Evolutionary conservation across 2,888 invertebrate species (phyloP).

Genomic region (Apotomis capreana): DNA sequence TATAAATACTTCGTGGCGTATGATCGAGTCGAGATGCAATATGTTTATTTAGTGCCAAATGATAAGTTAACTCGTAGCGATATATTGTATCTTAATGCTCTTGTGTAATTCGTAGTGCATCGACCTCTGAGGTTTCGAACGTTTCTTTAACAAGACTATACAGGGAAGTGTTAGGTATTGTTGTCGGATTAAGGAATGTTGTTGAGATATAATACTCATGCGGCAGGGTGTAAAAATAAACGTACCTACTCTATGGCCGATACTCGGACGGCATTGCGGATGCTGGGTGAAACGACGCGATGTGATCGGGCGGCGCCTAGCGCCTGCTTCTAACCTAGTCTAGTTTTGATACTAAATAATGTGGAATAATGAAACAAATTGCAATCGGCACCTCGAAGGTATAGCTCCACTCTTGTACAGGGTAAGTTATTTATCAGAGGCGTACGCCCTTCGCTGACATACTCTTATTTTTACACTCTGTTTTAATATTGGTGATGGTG

Average conservation of each 20-base stretch:
- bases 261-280: slow-evolving; percentile 21
- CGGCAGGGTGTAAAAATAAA: slow-evolving; percentile 77
- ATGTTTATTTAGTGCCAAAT: slow-evolving; percentile 84
- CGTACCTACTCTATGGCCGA: slow-evolving; percentile 46
- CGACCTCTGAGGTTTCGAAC: slow-evolving; percentile 81
- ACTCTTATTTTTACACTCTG: slow-evolving; percentile 78
- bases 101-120: slow-evolving; percentile 82
- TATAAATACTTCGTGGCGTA: slow-evolving; percentile 75
- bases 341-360: slow-evolving; percentile 57
- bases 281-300: slow-evolving; percentile 13
- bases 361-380: slow-evolving; percentile 43
- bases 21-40: slow-evolving; percentile 78
- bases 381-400: slow-evolving; percentile 44
- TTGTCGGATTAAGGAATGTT: slow-evolving; percentile 60
- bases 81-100: slow-evolving; percentile 81
- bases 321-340: slow-evolving; percentile 49
- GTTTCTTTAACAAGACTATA: slow-evolving; percentile 83
- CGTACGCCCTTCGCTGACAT: slow-evolving; percentile 44
- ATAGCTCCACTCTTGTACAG: slow-evolving; percentile 50
- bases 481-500: slow-evolving; percentile 68
- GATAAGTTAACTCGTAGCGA: slow-evolving; percentile 83
- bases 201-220: slow-evolving; percentile 81
- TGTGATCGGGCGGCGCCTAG: slow-evolving; percentile 36
- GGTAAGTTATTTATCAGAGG: slow-evolving; percentile 46
- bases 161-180: slow-evolving; percentile 81